A percentile compares a stretch with the other conserved stretches of the same genome.
These are phyloP conservation scores for Hipparchia sbordonii DNA, from an alignment of 2,888 invertebrate genomes.

Conservation along the genomic window DNA sequence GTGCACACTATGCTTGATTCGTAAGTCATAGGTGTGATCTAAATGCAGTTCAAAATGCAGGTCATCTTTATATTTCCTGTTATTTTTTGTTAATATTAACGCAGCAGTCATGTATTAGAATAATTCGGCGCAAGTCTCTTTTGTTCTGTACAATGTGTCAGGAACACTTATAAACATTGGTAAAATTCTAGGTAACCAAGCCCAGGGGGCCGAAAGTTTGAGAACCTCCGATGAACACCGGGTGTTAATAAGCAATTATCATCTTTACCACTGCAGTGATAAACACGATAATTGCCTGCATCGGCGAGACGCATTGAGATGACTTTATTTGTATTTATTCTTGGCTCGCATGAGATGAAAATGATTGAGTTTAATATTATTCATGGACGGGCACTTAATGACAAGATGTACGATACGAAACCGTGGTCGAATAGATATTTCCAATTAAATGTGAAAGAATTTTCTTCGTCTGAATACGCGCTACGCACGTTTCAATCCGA, in stretches of 20 bases:
- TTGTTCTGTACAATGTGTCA: too few relatives aligned
- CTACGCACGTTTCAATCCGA: too few relatives aligned
- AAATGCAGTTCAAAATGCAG: too few relatives aligned
- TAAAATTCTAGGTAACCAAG: neutral
- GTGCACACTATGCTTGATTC: too few relatives aligned
- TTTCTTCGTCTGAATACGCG: neutral
- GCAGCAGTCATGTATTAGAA: too few relatives aligned
- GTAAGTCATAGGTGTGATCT: too few relatives aligned
- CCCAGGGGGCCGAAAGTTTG: neutral
- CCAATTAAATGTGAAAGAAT: neutral
- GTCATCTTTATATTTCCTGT: too few relatives aligned
- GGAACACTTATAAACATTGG: neutral
- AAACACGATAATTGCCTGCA: conserved; percentile 48
- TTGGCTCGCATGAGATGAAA: conserved; percentile 47
- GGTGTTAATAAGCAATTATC: conserved; percentile 43
- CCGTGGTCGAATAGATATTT: neutral
- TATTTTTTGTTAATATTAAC: too few relatives aligned
- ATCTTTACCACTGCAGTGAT: conserved; percentile 48
- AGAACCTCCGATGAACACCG: neutral
- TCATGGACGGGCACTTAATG: conserved; percentile 55
- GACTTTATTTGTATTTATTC: conserved; percentile 56
- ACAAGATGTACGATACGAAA: conserved; percentile 29
- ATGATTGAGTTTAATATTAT: conserved; percentile 67
- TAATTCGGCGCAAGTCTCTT: too few relatives aligned
- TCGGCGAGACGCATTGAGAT: conserved; percentile 37